Conservation (phyloP, 2,113 vertebrate species). For the mouse (Mus musculus) region GRCm39 chr3:29481501-29482000, state of each 20-base stretch:
- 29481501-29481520: background rate
- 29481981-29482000: no score
- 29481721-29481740: background rate
- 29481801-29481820: background rate
- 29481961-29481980: no score
- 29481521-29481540: background rate
- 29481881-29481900: background rate
- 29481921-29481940: no score
- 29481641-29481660: background rate
- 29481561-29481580: no score
- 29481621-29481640: background rate
- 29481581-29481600: background rate
- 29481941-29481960: no score
- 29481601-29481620: no score
- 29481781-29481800: background rate
- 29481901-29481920: no score
- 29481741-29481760: background rate
- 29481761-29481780: background rate
- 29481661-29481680: background rate
- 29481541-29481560: no score
- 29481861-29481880: background rate
- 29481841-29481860: background rate
- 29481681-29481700: background rate
- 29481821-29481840: background rate
- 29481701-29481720: background rate